These are phyloP conservation scores for Lasioglossum oenotherae DNA, from an alignment of 2,888 invertebrate species.

Conservation along the genomic window DNA sequence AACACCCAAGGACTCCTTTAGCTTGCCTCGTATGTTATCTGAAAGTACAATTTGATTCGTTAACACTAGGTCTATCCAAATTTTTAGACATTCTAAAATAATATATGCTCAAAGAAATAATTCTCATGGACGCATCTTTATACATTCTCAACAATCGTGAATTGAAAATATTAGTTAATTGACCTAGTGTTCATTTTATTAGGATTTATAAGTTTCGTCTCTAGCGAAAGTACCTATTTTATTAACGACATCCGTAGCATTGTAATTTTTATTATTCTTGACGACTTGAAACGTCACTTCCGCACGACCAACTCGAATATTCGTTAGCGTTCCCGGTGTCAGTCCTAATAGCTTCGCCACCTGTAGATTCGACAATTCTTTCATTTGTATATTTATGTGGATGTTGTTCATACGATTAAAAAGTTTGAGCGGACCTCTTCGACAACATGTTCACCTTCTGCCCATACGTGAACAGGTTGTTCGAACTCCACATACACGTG, in stretches of 20 bases:
- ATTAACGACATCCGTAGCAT: slow-evolving; percentile 88
- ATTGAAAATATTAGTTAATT: too few species aligned
- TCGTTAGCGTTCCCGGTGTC: slow-evolving; percentile 87
- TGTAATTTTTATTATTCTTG: slow-evolving; percentile 88
- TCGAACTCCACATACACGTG: slow-evolving; percentile 92
- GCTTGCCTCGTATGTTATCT: slow-evolving; percentile 88
- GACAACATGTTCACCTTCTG: slow-evolving; percentile 90
- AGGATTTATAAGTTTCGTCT: not conserved
- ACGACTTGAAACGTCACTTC: slow-evolving; percentile 92
- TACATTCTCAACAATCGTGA: too few species aligned
- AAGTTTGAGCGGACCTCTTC: slow-evolving; percentile 75
- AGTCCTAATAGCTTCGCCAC: slow-evolving; percentile 87
- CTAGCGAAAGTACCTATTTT: slow-evolving; percentile 86
- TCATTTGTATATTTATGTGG: not conserved
- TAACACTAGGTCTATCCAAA: not conserved
- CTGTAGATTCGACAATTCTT: slow-evolving; percentile 25
- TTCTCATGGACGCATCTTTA: too few species aligned
- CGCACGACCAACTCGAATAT: slow-evolving; percentile 89
- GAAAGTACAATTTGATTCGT: slow-evolving; percentile 63
- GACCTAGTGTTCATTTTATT: slow-evolving; percentile 16
- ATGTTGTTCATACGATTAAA: not conserved
- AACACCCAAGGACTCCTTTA: slow-evolving; percentile 88
- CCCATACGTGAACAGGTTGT: slow-evolving; percentile 87
- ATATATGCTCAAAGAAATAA: not conserved
- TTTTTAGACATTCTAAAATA: not conserved